Evolutionary conservation across 1,140 invertebrate genomes (phyloP).

Genomic region (Trichonephila inaurata): DNA sequence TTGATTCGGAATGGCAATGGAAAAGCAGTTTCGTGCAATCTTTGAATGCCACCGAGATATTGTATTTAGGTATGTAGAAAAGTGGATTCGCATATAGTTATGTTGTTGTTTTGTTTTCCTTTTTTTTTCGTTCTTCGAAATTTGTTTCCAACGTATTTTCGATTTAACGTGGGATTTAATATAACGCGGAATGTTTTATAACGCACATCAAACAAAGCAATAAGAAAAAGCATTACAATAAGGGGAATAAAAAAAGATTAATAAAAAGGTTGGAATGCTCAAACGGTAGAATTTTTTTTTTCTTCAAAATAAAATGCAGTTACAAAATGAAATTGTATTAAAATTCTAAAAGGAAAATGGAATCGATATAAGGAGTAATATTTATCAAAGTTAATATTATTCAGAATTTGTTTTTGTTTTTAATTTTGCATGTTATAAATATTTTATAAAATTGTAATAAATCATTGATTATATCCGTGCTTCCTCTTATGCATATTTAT

Average conservation of each 20-base stretch:
- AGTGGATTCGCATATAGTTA: slow-evolving; percentile 6
- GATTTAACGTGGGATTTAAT: background rate
- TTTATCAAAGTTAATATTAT: too few species aligned
- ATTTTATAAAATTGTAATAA: too few species aligned
- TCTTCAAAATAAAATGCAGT: too few species aligned
- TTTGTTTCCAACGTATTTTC: background rate
- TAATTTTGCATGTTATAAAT: too few species aligned
- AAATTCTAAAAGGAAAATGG: too few species aligned
- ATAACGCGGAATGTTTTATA: background rate
- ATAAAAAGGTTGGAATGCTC: too few species aligned
- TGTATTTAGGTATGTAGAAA: slow-evolving; percentile 9
- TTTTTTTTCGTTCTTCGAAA: background rate
- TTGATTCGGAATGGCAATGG: slow-evolving; percentile 19
- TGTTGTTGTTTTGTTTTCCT: background rate
- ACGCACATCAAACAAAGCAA: background rate
- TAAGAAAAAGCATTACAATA: background rate
- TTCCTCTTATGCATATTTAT: too few species aligned
- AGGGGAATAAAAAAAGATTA: background rate
- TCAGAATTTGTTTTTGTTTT: too few species aligned
- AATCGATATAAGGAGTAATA: too few species aligned
- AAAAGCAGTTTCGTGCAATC: slow-evolving; percentile 9
- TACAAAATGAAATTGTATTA: too few species aligned
- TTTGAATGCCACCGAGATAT: slow-evolving; percentile 21
- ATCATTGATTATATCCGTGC: too few species aligned
- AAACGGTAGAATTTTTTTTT: background rate